These are phyloP conservation scores for Caerostris extrusa DNA, from an alignment of 1,140 invertebrate genomes.

Conservation along the genomic window DNA sequence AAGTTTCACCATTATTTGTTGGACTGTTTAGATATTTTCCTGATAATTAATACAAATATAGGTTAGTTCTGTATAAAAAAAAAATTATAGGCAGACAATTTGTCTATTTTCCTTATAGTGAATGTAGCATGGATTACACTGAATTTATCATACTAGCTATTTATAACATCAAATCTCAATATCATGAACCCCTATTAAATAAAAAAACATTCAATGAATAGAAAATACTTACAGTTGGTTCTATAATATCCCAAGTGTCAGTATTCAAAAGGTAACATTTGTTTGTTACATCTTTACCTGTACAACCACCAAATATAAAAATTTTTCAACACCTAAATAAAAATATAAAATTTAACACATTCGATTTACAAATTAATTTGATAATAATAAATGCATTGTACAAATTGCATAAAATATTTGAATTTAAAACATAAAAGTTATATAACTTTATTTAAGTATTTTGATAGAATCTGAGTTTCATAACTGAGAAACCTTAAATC, in stretches of 20 bases:
- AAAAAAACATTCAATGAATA: no score
- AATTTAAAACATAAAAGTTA: background rate
- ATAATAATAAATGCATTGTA: background rate
- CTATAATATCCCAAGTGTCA: constrained; percentile 37
- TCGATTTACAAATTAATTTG: no score
- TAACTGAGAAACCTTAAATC: background rate
- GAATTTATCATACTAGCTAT: no score
- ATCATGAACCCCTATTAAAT: background rate
- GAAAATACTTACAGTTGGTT: no score
- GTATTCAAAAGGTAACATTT: constrained; percentile 80
- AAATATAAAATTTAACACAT: background rate
- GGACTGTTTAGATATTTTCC: no score
- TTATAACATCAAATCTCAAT: background rate
- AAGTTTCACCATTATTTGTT: no score
- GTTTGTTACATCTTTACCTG: constrained; percentile 78
- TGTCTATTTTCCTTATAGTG: no score
- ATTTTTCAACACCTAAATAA: constrained; percentile 79
- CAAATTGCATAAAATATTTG: no score
- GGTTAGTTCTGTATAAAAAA: no score
- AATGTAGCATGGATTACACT: no score
- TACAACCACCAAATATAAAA: constrained; percentile 81
- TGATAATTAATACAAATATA: no score
- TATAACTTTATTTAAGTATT: background rate
- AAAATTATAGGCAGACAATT: no score
- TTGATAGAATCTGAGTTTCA: background rate